Evolutionary conservation across 2,888 invertebrate genomes (phyloP), one percentile per base, ranked within the genome.

Genomic region (Ligdia adustata): DNA sequence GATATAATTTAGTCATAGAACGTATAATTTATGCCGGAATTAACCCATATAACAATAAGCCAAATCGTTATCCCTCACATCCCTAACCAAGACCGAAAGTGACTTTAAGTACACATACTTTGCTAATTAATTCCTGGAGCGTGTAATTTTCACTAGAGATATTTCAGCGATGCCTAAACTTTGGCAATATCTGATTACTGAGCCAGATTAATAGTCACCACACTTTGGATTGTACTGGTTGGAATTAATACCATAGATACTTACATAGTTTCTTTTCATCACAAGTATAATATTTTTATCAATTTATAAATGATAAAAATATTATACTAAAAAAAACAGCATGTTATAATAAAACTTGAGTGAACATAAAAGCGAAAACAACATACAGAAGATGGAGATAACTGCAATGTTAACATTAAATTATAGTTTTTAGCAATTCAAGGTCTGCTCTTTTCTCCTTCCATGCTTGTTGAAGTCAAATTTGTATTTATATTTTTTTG

Each of bases 81-180:
- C 28, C 13, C 42, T 33, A 61, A 55, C 52, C 49, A 53, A 41
- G 48, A 46, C 50, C 43, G 34, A 54, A 57, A 62, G 55, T 46
- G 55, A 59, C 52, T 58, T 57, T 49, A 58, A 60, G 58, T 48
- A 55, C 50, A 52, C 52, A 34, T 56, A 54, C 56, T 62, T 53
- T 52, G 52, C 57, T 69, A 66, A 69, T 69, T 66, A 69, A 69
- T 68, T 67, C 58, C 50, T 57, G 46, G 52, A 57, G 47, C 24
- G 45, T 62, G 56, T 57, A 56, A 61, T 62, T 62, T 56, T 52
- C 55, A 54, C 48, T 48, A 45, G 56, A 45, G 50, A 57, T 55
- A 60, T 61, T 54, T 62, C 43, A 52, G 42, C 42, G 46, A 53
- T 57, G 34, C 26, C 37, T 16, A 61, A n/a, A 58, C 57, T 64